Percentiles rank a stretch among this genome's conserved stretches.
phyloP scores from a whole-genome alignment of 2,113 vertebrate species.

The Irena cyanogastra region DNA sequence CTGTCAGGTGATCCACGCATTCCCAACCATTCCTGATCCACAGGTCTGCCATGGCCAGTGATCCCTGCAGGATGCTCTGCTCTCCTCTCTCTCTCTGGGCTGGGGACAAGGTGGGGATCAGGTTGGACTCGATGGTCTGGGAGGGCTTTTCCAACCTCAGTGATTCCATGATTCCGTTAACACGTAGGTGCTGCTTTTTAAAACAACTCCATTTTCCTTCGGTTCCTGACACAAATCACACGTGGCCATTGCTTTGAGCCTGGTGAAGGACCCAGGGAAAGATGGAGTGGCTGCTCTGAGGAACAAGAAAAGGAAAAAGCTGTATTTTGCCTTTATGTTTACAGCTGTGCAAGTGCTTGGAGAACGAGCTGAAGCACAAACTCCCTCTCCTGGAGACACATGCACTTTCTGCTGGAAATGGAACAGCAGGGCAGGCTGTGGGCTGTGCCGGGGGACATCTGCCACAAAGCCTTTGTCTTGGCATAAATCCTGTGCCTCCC shows the following conservation, averaged over 20 bases:
- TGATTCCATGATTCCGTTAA: background rate
- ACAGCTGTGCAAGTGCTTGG: background rate
- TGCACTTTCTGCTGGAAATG: background rate
- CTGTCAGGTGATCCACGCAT: background rate
- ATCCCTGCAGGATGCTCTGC: background rate
- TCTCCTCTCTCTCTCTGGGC: background rate
- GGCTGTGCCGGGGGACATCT: background rate
- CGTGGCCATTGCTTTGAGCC: rapidly evolving
- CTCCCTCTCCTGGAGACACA: background rate
- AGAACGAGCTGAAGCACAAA: background rate
- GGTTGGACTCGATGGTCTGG: rapidly evolving
- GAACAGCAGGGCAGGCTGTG: background rate
- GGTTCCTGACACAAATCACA: background rate
- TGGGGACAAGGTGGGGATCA: background rate
- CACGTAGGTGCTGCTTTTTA: background rate
- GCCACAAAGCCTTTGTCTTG: background rate
- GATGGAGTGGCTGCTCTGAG: background rate
- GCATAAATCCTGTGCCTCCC: background rate
- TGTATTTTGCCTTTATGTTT: background rate
- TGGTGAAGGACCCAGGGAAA: background rate
- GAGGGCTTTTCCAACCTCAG: background rate
- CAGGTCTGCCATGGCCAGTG: background rate
- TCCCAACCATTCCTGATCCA: background rate
- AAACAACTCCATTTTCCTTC: background rate
- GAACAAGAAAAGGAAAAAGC: background rate